Evolutionary conservation across 64 coral and sea anemone species (phyloP).

Genomic region (Acropora tenuis): DNA sequence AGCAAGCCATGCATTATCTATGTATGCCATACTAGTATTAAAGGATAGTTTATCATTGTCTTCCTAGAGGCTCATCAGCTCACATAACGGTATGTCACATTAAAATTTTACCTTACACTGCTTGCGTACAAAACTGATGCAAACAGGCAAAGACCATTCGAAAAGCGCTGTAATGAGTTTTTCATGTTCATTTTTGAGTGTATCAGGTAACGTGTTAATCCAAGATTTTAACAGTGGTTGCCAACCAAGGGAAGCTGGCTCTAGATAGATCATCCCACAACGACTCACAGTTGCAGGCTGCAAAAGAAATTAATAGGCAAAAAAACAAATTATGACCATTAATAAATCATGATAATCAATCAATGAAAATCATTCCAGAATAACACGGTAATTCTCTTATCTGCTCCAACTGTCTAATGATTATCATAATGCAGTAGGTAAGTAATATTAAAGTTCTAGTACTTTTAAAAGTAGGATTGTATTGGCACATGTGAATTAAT

Average conservation of each 20-base stretch:
- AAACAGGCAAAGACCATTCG: conserved; percentile 83
- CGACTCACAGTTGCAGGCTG: conserved; percentile 98
- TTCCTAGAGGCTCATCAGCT: too few relatives aligned
- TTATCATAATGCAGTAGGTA: too few relatives aligned
- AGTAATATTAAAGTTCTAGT: background rate
- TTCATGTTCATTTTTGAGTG: conserved; percentile 60
- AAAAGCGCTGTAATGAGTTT: conserved; percentile 88
- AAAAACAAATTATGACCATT: background rate
- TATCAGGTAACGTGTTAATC: conserved; percentile 71
- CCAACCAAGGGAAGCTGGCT: conserved; percentile 92
- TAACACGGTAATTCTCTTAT: too few relatives aligned
- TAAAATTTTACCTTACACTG: conserved; percentile 86
- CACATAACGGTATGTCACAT: background rate
- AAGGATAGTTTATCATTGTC: too few relatives aligned
- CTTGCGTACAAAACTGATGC: conserved; percentile 92
- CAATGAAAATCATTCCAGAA: too few relatives aligned
- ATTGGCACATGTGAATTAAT: too few relatives aligned
- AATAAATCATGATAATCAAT: too few relatives aligned
- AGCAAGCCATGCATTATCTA: too few relatives aligned
- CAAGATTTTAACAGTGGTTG: conserved; percentile 92
- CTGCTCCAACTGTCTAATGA: too few relatives aligned
- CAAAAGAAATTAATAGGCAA: background rate
- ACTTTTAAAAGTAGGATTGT: background rate
- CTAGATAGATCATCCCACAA: conserved; percentile 98
- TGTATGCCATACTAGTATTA: too few relatives aligned